Evolutionary conservation across 2,113 vertebrate species (phyloP).

Genomic region (Athene noctua): DNA sequence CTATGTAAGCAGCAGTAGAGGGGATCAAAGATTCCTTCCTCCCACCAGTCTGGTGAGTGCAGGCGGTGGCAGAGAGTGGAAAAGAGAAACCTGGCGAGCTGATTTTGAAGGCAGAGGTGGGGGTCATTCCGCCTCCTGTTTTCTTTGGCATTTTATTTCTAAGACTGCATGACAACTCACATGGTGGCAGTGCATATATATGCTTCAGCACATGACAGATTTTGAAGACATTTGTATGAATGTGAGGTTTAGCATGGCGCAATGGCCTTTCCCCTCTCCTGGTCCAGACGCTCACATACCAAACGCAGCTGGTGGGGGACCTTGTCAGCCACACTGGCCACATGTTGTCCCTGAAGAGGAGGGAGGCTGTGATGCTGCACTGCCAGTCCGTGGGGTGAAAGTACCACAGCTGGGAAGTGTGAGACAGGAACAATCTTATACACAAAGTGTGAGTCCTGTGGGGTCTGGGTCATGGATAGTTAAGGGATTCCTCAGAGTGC

Average conservation of each 20-base stretch:
- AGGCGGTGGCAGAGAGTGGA: background rate
- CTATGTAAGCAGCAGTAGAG: background rate
- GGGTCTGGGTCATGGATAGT: background rate
- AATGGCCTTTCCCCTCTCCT: background rate
- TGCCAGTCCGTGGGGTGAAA: background rate
- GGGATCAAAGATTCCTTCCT: background rate
- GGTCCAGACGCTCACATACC: background rate
- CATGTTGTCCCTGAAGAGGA: background rate
- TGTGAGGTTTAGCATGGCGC: background rate
- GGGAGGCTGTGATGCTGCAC: background rate
- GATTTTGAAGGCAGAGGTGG: background rate
- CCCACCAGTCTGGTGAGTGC: background rate
- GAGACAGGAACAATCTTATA: background rate
- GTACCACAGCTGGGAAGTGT: background rate
- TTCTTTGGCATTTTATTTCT: background rate
- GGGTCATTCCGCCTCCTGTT: background rate
- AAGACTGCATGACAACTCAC: background rate
- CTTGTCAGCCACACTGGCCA: background rate
- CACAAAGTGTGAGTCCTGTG: background rate
- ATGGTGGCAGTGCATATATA: background rate
- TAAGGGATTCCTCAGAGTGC: background rate
- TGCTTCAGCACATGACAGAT: background rate
- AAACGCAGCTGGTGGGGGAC: background rate
- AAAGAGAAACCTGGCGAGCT: background rate
- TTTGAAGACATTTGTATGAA: background rate